A percentile compares a stretch with the other conserved stretches of the same genome.
Conservation (phyloP, 2,113 vertebrate genomes). For the Oryzias celebensis region DNA sequence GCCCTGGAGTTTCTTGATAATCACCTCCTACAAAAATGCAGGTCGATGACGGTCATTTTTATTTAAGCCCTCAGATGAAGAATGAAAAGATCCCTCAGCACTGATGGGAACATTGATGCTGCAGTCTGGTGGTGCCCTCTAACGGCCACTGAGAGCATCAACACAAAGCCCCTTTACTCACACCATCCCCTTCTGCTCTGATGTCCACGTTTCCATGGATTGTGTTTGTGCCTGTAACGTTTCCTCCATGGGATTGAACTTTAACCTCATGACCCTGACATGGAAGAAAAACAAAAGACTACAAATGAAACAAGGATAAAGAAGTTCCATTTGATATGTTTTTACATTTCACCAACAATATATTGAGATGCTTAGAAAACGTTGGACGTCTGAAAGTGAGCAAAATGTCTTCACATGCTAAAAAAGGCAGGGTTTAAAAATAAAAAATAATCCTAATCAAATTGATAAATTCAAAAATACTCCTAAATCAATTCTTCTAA, state of each 20-base stretch:
- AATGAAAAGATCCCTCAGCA: too few relatives aligned
- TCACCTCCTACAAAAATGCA: conserved; percentile 78
- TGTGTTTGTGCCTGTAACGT: conserved; percentile 85
- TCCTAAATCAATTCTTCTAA: too few relatives aligned
- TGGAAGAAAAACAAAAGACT: conserved; percentile 9
- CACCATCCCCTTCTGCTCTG: conserved; percentile 81
- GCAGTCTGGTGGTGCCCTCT: conserved; percentile 46
- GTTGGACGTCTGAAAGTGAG: too few relatives aligned
- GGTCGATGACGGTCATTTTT: neutral
- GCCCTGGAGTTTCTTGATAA: conserved; percentile 90
- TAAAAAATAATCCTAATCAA: too few relatives aligned
- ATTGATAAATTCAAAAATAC: too few relatives aligned
- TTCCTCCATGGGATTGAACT: conserved; percentile 82
- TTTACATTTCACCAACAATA: neutral
- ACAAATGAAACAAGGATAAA: neutral
- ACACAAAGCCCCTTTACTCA: conserved; percentile 58
- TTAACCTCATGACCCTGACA: conserved; percentile 84
- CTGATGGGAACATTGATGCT: too few relatives aligned
- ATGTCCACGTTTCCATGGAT: conserved; percentile 89
- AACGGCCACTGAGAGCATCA: conserved; percentile 21
- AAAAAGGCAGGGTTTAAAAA: too few relatives aligned
- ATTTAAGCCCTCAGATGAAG: neutral
- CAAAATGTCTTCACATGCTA: too few relatives aligned
- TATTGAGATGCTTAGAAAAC: neutral
- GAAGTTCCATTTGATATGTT: neutral